Conservation (phyloP, 2,113 vertebrate species). For the Colinus virginianus region DNA sequence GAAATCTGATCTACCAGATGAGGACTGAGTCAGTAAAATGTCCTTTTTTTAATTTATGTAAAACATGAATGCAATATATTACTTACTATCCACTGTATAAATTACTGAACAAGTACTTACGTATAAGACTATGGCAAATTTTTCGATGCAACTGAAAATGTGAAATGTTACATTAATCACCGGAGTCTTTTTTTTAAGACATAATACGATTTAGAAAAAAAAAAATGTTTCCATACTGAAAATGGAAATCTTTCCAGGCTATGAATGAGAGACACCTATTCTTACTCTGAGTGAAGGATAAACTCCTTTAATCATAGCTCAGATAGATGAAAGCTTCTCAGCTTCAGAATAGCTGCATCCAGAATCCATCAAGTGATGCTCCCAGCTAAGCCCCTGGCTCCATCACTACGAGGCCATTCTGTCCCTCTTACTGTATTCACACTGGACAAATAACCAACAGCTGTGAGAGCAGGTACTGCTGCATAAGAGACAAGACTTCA, state of each 20-base stretch:
- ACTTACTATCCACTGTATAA: constrained; percentile 73
- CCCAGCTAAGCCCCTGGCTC: background rate
- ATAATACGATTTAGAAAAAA: background rate
- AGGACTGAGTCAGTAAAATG: constrained; percentile 2
- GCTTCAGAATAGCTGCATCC: background rate
- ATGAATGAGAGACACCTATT: background rate
- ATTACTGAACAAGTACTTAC: constrained; percentile 66
- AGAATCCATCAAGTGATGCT: background rate
- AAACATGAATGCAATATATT: constrained; percentile 71
- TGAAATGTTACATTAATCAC: constrained; percentile 62
- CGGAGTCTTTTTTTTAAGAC: background rate
- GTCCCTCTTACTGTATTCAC: background rate
- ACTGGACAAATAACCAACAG: constrained; percentile 35
- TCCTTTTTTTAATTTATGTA: constrained; percentile 26
- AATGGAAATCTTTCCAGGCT: constrained; percentile 23
- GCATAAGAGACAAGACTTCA: constrained; percentile 30
- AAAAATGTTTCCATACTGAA: constrained; percentile 9
- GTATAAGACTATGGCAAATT: constrained; percentile 62
- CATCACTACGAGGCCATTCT: background rate
- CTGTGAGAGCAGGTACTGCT: constrained; percentile 35
- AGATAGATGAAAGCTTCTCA: background rate
- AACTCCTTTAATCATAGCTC: background rate
- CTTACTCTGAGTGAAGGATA: background rate
- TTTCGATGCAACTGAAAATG: constrained; percentile 50
- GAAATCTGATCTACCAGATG: constrained; percentile 8